A percentile compares a stretch with the other conserved stretches of the same genome.
phyloP scores from a whole-genome alignment of 2,113 vertebrate species.

The Mugil cephalus region DNA sequence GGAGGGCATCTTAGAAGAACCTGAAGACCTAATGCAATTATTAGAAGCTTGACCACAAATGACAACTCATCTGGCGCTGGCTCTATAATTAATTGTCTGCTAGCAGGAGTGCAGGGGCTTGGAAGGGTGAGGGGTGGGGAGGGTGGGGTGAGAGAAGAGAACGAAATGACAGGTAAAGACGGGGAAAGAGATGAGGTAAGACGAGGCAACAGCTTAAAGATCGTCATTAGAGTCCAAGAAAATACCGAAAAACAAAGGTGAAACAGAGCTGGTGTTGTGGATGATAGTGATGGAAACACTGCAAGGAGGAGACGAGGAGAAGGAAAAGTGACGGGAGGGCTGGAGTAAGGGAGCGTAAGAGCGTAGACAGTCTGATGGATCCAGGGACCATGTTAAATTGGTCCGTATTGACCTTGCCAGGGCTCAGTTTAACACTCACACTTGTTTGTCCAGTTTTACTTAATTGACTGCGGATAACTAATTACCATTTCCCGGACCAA shows the following conservation, averaged over 20 bases:
- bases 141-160: conserved; percentile 11
- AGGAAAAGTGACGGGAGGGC: conserved; percentile 16
- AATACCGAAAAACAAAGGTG: conserved; percentile 10
- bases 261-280: conserved; percentile 21
- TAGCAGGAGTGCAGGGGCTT: conserved; percentile 56
- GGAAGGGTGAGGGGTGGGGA: conserved; percentile 26
- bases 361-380: conserved; percentile 63
- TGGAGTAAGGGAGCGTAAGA: conserved; percentile 36
- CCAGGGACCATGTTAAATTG: conserved; percentile 63
- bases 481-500: conserved; percentile 76
- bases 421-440: conserved; percentile 77
- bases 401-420: conserved; percentile 73
- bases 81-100: conserved; percentile 82
- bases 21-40: conserved; percentile 80
- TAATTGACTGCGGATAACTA: conserved; percentile 83
- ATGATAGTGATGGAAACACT: conserved; percentile 22
- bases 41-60: conserved; percentile 83
- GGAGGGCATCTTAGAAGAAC: conserved; percentile 51
- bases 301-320: neutral
- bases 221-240: conserved; percentile 35
- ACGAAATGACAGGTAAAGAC: conserved; percentile 49
- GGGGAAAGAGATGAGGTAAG: conserved; percentile 63
- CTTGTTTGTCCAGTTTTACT: conserved; percentile 83
- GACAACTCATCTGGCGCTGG: conserved; percentile 75
- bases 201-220: conserved; percentile 60